Evolutionary conservation across 2,113 vertebrate species (phyloP).

Genomic region (Centropristis striata): DNA sequence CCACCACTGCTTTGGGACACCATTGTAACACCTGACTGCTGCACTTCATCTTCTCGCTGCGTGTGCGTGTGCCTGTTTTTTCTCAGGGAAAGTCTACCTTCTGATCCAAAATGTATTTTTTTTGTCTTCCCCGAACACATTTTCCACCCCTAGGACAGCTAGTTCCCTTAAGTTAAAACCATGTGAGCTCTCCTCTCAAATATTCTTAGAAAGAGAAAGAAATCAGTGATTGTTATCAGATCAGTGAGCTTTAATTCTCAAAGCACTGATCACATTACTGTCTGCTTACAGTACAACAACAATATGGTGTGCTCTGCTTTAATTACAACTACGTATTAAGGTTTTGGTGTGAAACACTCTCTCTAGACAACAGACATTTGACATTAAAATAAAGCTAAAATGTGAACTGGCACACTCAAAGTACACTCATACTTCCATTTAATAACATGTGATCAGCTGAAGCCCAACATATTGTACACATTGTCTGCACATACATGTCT

Average conservation of each 20-base stretch:
- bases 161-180: too few relatives aligned
- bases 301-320: not conserved
- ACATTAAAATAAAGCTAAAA: not conserved
- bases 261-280: not conserved
- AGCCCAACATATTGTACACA: not conserved
- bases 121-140: too few relatives aligned
- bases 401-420: not conserved
- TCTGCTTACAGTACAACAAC: not conserved
- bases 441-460: not conserved
- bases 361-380: not conserved
- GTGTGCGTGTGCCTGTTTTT: too few relatives aligned
- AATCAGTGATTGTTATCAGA: not conserved
- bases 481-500: not conserved
- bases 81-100: too few relatives aligned
- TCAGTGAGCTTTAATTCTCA: not conserved
- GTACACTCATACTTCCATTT: not conserved
- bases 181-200: not conserved
- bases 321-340: not conserved
- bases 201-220: not conserved
- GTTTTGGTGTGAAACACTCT: not conserved
- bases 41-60: too few relatives aligned
- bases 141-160: too few relatives aligned
- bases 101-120: too few relatives aligned
- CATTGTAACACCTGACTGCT: too few relatives aligned
- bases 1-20: too few relatives aligned